phyloP scores from a whole-genome alignment of 2,113 vertebrate species.

The Plecturocebus donacophilus region DNA sequence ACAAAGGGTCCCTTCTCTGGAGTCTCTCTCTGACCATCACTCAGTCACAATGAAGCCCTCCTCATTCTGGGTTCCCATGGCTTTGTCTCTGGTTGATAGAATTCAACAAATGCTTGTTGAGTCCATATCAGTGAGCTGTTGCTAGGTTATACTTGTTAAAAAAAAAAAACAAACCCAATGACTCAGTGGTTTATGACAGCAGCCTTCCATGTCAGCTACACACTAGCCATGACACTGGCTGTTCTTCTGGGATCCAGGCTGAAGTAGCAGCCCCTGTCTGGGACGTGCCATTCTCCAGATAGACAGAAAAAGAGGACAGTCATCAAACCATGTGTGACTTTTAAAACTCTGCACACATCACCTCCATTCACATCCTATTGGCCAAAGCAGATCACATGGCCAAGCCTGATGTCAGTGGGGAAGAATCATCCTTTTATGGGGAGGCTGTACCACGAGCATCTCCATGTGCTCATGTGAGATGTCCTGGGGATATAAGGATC shows the following conservation, averaged over 20 bases:
- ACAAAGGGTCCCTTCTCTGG: background rate
- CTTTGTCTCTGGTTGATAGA: background rate
- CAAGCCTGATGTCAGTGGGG: background rate
- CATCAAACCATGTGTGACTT: background rate
- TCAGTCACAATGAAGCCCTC: background rate
- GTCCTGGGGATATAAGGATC: background rate
- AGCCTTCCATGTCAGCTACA: background rate
- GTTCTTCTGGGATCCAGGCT: background rate
- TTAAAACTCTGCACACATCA: rapidly evolving
- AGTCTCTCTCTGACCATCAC: background rate
- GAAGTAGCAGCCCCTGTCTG: background rate
- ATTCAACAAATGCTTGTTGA: background rate
- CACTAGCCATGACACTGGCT: background rate
- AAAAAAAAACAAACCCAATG: background rate
- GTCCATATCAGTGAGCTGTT: background rate
- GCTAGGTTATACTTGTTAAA: background rate
- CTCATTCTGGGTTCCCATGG: background rate
- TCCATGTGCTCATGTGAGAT: rapidly evolving
- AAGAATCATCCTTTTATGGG: background rate
- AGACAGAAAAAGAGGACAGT: background rate
- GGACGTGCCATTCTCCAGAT: background rate
- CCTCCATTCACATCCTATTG: background rate
- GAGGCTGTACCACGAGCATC: background rate
- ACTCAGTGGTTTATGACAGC: background rate
- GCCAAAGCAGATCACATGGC: background rate